A percentile compares a stretch with the other conserved stretches of the same genome.
Conservation (phyloP, 2,888 invertebrate genomes). For the Dicyrtoma fusca region DNA sequence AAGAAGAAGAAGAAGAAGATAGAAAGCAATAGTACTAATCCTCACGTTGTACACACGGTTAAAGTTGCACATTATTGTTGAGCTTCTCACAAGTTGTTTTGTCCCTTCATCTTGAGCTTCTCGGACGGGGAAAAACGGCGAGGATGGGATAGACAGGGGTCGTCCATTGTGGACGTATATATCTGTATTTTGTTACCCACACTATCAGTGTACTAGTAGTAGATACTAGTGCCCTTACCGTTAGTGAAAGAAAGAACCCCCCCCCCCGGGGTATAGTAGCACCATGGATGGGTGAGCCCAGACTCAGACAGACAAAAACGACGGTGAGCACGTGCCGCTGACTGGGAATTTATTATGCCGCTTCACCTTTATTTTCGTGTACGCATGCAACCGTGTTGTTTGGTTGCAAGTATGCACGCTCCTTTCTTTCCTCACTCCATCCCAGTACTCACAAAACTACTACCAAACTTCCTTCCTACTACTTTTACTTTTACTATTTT, state of each 20-base stretch:
- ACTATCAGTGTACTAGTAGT: no score
- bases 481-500: not conserved
- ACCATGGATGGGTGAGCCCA: not conserved
- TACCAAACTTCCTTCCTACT: not conserved
- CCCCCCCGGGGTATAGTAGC: no score
- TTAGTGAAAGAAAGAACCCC: no score
- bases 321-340: slow-evolving; percentile 45
- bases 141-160: not conserved
- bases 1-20: no score
- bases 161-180: no score
- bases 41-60: slow-evolving; percentile 7
- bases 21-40: slow-evolving; percentile 20
- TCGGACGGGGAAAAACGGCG: not conserved
- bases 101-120: not conserved
- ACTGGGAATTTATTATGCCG: slow-evolving; percentile 41
- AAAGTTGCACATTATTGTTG: not conserved
- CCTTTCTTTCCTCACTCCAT: slow-evolving; percentile 13
- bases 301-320: slow-evolving; percentile 31
- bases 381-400: not conserved
- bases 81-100: not conserved
- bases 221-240: no score
- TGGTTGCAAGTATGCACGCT: not conserved
- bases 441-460: not conserved
- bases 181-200: no score
- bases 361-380: slow-evolving; percentile 19